These are phyloP conservation scores for Euzetes globulus DNA, from an alignment of 2,888 invertebrate species.

Conservation along the genomic window DNA sequence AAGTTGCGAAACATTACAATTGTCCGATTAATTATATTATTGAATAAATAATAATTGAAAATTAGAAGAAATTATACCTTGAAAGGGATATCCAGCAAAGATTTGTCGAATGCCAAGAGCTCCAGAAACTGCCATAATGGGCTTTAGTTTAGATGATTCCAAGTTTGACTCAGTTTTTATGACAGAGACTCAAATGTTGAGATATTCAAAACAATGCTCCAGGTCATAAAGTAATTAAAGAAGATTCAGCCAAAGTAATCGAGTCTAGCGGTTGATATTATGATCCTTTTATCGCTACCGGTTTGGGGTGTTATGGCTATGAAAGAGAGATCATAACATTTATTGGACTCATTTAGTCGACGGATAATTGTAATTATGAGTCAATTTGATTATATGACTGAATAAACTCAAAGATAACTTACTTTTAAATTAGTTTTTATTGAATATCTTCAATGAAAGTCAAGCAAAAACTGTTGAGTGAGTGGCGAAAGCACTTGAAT, in stretches of 20 bases:
- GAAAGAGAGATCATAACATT: neutral
- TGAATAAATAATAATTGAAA: no score
- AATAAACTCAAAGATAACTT: neutral
- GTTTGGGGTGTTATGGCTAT: neutral
- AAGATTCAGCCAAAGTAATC: no score
- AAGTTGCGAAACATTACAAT: no score
- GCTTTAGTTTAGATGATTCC: constrained; percentile 23
- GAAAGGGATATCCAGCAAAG: constrained; percentile 37
- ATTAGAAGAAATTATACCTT: no score
- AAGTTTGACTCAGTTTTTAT: neutral
- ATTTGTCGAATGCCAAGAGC: constrained; percentile 36
- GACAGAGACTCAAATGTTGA: constrained; percentile 4
- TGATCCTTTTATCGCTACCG: neutral
- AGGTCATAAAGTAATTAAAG: constrained; percentile 13
- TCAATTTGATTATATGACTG: neutral
- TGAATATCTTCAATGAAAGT: neutral
- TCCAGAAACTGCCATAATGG: constrained; percentile 38
- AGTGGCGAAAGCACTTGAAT: neutral
- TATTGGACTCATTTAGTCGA: neutral
- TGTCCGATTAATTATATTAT: no score
- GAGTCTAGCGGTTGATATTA: neutral
- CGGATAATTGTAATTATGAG: neutral
- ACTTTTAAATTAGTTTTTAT: neutral
- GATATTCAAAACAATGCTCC: constrained; percentile 33
- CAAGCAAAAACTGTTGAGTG: neutral